phyloP scores from a whole-genome alignment of 2,113 vertebrate genomes.

The Phylloscopus trochiloides region DNA sequence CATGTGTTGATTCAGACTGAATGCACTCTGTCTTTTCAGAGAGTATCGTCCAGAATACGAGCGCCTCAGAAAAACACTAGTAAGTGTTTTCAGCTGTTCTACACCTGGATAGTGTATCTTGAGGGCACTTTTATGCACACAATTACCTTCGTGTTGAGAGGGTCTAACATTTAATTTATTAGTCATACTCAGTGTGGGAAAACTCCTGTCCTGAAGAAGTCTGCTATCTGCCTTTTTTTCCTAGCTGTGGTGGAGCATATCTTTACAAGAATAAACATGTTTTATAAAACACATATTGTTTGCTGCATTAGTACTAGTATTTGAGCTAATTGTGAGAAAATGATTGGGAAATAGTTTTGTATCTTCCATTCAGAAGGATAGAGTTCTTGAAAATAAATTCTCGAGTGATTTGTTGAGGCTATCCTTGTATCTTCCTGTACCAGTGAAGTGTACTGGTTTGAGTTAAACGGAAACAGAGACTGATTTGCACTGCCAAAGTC shows the following conservation, averaged over 20 bases:
- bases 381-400: not conserved
- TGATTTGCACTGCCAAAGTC: not conserved
- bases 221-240: not conserved
- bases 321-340: not conserved
- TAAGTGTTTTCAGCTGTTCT: conserved; percentile 51
- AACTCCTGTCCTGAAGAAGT: not conserved
- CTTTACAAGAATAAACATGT: not conserved
- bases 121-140: not conserved
- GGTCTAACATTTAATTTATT: not conserved
- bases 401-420: not conserved
- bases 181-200: not conserved
- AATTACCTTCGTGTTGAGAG: not conserved
- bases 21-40: conserved; percentile 56
- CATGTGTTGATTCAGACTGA: not conserved
- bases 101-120: not conserved
- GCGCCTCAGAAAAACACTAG: conserved; percentile 83
- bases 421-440: not conserved
- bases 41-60: conserved; percentile 96
- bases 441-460: not conserved
- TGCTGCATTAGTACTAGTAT: not conserved
- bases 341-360: not conserved
- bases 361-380: not conserved
- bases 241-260: not conserved
- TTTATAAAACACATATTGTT: not conserved
- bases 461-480: not conserved